These are phyloP conservation scores for Acridotheres tristis DNA, from an alignment of 2,797 vertebrate genomes.

Conservation along the genomic window DNA sequence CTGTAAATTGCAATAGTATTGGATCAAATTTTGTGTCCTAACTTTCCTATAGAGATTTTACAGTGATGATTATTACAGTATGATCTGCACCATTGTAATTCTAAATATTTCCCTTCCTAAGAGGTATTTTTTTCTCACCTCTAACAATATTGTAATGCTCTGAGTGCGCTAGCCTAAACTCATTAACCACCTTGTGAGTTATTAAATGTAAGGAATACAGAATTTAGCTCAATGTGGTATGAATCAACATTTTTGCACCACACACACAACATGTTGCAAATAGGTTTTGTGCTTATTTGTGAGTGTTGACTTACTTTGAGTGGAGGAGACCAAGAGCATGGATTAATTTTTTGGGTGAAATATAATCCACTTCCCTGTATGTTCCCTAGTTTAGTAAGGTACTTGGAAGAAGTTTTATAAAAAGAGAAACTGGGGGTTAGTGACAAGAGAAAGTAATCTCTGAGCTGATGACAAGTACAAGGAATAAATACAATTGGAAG, in stretches of 20 bases:
- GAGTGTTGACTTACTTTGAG: not conserved
- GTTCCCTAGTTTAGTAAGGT: not conserved
- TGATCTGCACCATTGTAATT: not conserved
- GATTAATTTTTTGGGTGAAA: not conserved
- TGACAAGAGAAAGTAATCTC: not conserved
- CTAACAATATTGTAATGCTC: not conserved
- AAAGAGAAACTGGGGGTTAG: not conserved
- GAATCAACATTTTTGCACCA: not conserved
- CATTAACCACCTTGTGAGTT: not conserved
- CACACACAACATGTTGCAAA: fast-evolving
- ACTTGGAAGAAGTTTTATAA: not conserved
- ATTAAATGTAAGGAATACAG: not conserved
- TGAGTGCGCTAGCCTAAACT: not conserved
- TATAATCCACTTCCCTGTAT: not conserved
- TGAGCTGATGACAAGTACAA: not conserved
- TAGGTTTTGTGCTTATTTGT: not conserved
- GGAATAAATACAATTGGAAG: not conserved
- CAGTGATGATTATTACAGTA: not conserved
- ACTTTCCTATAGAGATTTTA: not conserved
- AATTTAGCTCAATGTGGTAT: not conserved
- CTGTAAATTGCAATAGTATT: not conserved
- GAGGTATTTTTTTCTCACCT: not conserved
- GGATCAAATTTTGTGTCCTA: not conserved
- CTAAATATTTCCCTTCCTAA: not conserved
- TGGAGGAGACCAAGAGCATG: not conserved